Evolutionary conservation across 1,140 invertebrate genomes (phyloP).

Genomic region (Rhopalosiphum maidis): DNA sequence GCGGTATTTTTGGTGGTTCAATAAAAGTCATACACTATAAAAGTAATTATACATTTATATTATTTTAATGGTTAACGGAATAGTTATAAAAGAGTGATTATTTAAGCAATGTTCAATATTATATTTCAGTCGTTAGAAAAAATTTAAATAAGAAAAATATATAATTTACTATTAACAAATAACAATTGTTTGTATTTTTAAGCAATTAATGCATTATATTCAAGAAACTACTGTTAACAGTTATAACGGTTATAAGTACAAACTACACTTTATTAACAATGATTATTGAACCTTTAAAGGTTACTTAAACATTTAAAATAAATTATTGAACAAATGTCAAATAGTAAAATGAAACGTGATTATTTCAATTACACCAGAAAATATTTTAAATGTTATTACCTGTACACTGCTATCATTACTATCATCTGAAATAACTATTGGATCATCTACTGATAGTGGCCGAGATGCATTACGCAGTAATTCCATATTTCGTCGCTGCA

Average conservation of each 20-base stretch:
- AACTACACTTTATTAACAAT: not conserved
- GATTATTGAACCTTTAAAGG: too few species aligned
- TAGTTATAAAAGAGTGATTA: not conserved
- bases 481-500: not conserved
- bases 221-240: not conserved
- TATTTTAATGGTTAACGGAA: not conserved
- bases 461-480: not conserved
- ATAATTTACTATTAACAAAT: not conserved
- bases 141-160: not conserved
- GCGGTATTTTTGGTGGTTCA: not conserved
- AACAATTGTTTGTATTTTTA: not conserved
- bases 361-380: not conserved
- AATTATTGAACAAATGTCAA: not conserved
- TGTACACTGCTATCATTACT: conserved; percentile 25
- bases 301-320: not conserved
- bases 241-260: not conserved
- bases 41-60: not conserved
- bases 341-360: not conserved
- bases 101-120: conserved; percentile 18
- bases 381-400: conserved; percentile 8
- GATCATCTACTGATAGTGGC: too few species aligned
- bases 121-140: not conserved
- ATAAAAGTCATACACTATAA: not conserved
- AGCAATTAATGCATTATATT: not conserved
- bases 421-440: not conserved